Evolutionary conservation across 2,797 vertebrate species (phyloP).

Genomic region (Erithacus rubecula): DNA sequence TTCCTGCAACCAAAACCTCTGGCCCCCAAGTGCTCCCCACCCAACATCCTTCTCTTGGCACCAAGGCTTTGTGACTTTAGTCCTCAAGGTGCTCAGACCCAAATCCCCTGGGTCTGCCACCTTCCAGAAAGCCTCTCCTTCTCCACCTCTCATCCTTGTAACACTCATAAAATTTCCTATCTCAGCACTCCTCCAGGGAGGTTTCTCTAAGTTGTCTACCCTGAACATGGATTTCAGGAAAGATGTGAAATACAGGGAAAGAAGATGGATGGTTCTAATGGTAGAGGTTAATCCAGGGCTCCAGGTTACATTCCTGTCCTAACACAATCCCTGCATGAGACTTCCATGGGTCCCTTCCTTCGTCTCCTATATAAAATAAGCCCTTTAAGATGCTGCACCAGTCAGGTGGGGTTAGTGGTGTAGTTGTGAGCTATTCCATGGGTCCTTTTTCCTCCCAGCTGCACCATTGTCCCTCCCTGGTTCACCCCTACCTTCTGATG

Average conservation of each 20-base stretch:
- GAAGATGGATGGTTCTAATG: background rate
- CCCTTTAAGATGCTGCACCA: background rate
- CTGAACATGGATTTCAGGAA: fast-evolving
- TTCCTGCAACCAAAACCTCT: background rate
- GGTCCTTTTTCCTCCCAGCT: background rate
- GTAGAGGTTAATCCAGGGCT: conserved; percentile 2
- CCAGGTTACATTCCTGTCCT: background rate
- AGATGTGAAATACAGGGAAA: background rate
- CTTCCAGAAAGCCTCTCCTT: background rate
- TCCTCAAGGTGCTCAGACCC: background rate
- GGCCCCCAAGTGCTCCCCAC: background rate
- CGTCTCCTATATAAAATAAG: background rate
- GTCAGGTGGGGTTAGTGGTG: background rate
- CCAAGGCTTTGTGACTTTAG: fast-evolving
- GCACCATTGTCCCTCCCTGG: fast-evolving
- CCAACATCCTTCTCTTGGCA: background rate
- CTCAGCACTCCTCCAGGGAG: fast-evolving
- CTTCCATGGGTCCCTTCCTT: background rate
- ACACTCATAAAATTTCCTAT: background rate
- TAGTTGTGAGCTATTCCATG: fast-evolving
- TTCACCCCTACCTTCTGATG: background rate
- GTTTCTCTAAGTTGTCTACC: background rate
- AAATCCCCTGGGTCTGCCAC: background rate
- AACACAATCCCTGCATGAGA: background rate
- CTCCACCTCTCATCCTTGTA: background rate